Conservation (phyloP, 2,113 vertebrate genomes). For the Pimephales promelas region DNA sequence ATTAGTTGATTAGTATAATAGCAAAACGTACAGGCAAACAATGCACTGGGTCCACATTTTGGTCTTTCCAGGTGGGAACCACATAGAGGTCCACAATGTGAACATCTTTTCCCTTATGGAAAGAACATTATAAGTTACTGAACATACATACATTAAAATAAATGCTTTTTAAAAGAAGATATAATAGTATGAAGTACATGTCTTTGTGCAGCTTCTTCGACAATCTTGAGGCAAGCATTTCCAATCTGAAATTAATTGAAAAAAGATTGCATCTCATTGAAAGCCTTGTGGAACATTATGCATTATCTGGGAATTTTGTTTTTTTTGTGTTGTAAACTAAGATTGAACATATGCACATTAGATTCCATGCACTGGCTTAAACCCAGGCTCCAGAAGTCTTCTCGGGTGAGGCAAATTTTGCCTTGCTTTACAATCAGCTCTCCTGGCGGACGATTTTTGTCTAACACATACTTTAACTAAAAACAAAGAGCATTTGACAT, state of each 20-base stretch:
- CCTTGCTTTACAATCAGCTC: background rate
- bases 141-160: background rate
- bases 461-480: background rate
- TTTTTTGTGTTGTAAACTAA: background rate
- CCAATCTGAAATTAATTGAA: background rate
- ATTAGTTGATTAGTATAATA: no score
- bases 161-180: background rate
- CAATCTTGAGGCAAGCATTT: background rate
- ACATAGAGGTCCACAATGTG: slow-evolving; percentile 16
- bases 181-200: background rate
- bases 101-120: background rate
- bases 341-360: background rate
- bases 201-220: background rate
- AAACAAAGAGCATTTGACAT: no score
- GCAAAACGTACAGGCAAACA: background rate
- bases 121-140: background rate
- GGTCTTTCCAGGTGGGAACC: slow-evolving; percentile 4
- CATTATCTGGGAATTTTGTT: background rate
- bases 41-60: background rate
- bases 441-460: background rate
- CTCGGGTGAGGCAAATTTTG: background rate
- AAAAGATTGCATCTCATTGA: background rate
- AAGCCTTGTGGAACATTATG: background rate
- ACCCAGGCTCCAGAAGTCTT: slow-evolving; percentile 23
- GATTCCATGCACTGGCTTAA: background rate